Conservation (phyloP, 1,140 invertebrate species). For the Vollenhovia emeryi region DNA sequence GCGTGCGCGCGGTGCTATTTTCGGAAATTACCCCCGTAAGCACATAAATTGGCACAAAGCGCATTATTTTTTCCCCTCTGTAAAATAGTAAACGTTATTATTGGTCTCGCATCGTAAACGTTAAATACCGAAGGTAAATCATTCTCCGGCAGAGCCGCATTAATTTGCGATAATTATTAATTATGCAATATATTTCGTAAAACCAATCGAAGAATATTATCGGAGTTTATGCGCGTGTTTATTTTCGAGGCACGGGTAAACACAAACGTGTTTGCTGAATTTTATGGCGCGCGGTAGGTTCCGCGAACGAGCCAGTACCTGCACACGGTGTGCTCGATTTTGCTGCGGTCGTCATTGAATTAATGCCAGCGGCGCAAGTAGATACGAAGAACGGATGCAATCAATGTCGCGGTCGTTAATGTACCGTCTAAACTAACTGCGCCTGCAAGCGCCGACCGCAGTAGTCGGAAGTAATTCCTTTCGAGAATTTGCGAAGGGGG, state of each 20-base stretch:
- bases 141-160: neutral
- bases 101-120: neutral
- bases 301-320: slow-evolving; percentile 29
- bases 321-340: slow-evolving; percentile 40
- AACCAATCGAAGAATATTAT: slow-evolving; percentile 48
- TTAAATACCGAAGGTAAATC: neutral
- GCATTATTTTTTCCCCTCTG: neutral
- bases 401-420: slow-evolving; percentile 61
- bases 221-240: neutral
- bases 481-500: slow-evolving; percentile 27
- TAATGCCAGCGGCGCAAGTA: slow-evolving; percentile 42
- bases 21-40: neutral
- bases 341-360: slow-evolving; percentile 46
- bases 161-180: slow-evolving; percentile 24
- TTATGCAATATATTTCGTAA: slow-evolving; percentile 19
- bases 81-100: slow-evolving; percentile 13
- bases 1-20: neutral
- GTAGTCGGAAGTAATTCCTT: slow-evolving; percentile 52
- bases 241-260: slow-evolving; percentile 5
- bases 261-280: slow-evolving; percentile 21
- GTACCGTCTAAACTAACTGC: slow-evolving; percentile 56
- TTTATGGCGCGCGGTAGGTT: slow-evolving; percentile 25
- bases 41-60: slow-evolving; percentile 10
- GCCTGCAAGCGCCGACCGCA: slow-evolving; percentile 43
- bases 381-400: slow-evolving; percentile 60